Percentiles rank a stretch among this genome's conserved stretches.
phyloP scores from a whole-genome alignment of 2,113 vertebrate species.

The Gopherus flavomarginatus region DNA sequence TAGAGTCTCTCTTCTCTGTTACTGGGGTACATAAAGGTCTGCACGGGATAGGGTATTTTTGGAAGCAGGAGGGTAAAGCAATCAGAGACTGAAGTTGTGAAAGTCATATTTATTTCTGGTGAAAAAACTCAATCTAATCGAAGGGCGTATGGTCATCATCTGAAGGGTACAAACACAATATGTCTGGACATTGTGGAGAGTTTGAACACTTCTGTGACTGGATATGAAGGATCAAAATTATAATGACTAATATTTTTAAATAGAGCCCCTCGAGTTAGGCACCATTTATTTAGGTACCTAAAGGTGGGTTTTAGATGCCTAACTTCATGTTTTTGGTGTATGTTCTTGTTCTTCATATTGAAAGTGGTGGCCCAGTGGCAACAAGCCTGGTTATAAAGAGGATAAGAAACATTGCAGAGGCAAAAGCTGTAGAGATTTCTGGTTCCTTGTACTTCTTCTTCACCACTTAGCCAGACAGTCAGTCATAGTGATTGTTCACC shows the following conservation, averaged over 20 bases:
- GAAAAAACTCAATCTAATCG: background rate
- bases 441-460: background rate
- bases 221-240: background rate
- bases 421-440: slow-evolving; percentile 7
- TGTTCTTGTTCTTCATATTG: background rate
- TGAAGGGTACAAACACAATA: background rate
- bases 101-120: background rate
- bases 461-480: too few relatives aligned
- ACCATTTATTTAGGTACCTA: background rate
- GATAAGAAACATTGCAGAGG: background rate
- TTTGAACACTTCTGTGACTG: background rate
- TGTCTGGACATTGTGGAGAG: background rate
- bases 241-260: background rate
- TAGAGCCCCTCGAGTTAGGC: background rate
- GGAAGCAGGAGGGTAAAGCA: too few relatives aligned
- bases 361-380: background rate
- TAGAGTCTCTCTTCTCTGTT: background rate
- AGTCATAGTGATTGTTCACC: too few relatives aligned
- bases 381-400: background rate
- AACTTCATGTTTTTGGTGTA: background rate
- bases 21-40: background rate
- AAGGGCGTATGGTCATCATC: background rate
- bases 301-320: background rate
- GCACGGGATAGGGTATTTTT: too few relatives aligned
- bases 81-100: too few relatives aligned